A percentile compares a stretch with the other conserved stretches of the same genome.
phyloP scores from a whole-genome alignment of 2,888 invertebrate species.

The Thecophora atra region DNA sequence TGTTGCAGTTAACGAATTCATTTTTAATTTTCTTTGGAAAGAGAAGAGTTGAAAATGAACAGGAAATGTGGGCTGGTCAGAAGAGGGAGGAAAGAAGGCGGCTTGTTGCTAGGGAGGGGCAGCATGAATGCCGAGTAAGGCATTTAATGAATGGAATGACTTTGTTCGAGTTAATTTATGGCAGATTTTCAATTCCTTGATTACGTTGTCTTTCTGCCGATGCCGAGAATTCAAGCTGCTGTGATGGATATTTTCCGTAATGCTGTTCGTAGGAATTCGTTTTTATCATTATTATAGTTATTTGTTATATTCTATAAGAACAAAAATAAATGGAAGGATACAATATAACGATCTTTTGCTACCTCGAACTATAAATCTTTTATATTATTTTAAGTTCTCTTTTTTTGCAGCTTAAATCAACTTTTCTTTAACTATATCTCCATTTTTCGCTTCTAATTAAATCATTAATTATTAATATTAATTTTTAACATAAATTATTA shows the following conservation, averaged over 20 bases:
- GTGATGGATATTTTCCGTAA: background rate
- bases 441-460: background rate
- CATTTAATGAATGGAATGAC: conserved; percentile 56
- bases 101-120: background rate
- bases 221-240: background rate
- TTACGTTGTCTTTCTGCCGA: conserved; percentile 21
- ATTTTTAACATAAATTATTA: too few relatives aligned
- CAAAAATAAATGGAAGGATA: too few relatives aligned
- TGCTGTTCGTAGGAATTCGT: background rate
- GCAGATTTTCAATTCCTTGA: conserved; percentile 40
- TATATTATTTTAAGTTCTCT: too few relatives aligned
- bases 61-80: background rate
- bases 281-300: too few relatives aligned
- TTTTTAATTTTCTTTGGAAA: conserved; percentile 5
- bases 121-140: background rate
- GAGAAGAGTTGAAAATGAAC: background rate
- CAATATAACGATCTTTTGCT: too few relatives aligned
- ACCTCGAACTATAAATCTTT: too few relatives aligned
- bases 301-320: too few relatives aligned
- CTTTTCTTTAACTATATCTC: background rate
- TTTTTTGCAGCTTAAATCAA: background rate
- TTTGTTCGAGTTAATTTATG: conserved; percentile 60
- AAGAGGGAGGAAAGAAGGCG: background rate
- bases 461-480: background rate
- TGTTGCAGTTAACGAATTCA: conserved; percentile 42